These are phyloP conservation scores for Hirundichthys speculiger DNA, from an alignment of 2,113 vertebrate genomes.

Conservation along the genomic window DNA sequence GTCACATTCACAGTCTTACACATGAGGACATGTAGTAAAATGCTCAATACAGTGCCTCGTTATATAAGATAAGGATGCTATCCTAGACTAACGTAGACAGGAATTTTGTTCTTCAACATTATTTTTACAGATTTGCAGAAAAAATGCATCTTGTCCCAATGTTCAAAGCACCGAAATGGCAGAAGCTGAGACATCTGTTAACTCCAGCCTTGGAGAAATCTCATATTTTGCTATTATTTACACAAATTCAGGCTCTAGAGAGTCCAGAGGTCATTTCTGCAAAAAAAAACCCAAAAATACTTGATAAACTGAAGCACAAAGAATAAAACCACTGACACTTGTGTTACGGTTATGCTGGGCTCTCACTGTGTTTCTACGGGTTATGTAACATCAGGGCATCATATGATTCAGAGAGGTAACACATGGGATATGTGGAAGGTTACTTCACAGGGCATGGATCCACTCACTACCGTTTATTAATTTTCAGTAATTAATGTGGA, in stretches of 20 bases:
- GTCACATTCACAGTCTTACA: no score
- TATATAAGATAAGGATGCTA: no score
- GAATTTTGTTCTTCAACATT: no score
- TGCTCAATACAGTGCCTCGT: no score
- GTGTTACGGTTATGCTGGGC: not conserved
- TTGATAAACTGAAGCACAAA: not conserved
- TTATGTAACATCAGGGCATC: conserved; percentile 37
- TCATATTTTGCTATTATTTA: no score
- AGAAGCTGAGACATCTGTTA: no score
- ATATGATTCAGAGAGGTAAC: not conserved
- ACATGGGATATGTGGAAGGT: conserved; percentile 20
- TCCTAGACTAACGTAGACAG: no score
- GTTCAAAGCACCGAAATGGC: no score
- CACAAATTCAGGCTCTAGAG: not conserved
- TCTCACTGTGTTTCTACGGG: conserved; percentile 8
- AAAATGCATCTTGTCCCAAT: no score
- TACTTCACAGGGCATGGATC: conserved; percentile 30
- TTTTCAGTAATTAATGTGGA: conserved; percentile 1
- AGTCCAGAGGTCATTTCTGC: not conserved
- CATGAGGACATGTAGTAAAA: no score
- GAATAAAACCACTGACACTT: not conserved
- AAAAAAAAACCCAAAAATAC: not conserved
- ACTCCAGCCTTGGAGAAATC: no score
- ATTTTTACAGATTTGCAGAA: no score
- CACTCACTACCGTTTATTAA: conserved; percentile 22